Base-by-base conservation (phyloP, 2,888 invertebrate species). In the Andricus curvator region DNA sequence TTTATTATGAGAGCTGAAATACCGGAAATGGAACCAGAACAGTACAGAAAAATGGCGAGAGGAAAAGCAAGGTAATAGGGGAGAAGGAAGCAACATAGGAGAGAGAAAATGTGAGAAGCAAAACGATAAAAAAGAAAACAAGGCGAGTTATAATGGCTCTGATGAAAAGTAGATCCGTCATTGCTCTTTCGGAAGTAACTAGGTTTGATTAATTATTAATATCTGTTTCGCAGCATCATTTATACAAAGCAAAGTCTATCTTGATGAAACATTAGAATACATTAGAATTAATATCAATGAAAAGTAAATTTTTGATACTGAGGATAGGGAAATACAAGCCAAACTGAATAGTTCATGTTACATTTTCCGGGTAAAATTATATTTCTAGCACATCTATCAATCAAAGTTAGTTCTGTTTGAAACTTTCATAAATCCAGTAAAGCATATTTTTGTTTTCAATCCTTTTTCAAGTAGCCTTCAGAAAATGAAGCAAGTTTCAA, bases 1-100 rank as follows among this genome's bases (percentile, higher is more conserved):
- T 81, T 82, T 80, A 78, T 78, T 82, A 33, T 33, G 77, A 65
- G 77, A 77, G 78, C 77, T 79, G 65, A 79, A 77, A 77, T 67
- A 51, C n/a, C 56, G 37, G 25, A 81, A 81, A 79, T 68, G 51
- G 79, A 79, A 79, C 60, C 56, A 44, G 37, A 68, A 60, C 60
- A 15, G 15, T 37, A 37, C 29, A 13, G 20, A 44, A 66, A 78
- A 22, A 60, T 66, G 56, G 41, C 44, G 64, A 37, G 41, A 78
- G 65, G 20, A n/a, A 68, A 62, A 68, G 33, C 78, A 78, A 78
- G 51, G 62, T 44, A 62, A 62, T 68, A 70, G 33, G 37, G 9
- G 22, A 65, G 48, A 44, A 64, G 44, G 20, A 51, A n/a, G 56
- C n/a, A 56, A 74, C 5, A 15, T n/a, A 17, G 9, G 20, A 13